These are phyloP conservation scores for Atethmia centrago DNA, from an alignment of 2,888 invertebrate species.

Conservation along the genomic window DNA sequence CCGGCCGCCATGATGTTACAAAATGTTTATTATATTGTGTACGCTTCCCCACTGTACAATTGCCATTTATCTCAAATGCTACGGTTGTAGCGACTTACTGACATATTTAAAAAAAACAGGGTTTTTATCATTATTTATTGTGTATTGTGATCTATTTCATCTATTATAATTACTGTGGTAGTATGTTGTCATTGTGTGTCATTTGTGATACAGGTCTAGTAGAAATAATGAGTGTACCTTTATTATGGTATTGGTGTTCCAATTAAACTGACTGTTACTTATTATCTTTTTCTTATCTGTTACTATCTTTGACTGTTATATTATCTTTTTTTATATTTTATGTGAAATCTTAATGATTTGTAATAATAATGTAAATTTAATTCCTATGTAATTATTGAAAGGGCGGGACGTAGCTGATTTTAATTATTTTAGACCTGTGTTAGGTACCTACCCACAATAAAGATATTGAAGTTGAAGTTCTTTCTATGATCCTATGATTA, in stretches of 20 bases:
- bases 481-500: too few relatives aligned
- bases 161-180: not conserved
- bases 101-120: not conserved
- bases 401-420: too few relatives aligned
- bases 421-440: too few relatives aligned
- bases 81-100: not conserved
- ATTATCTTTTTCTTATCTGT: too few relatives aligned
- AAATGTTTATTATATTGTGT: constrained; percentile 35
- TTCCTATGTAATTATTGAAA: too few relatives aligned
- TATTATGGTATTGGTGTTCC: not conserved
- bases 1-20: constrained; percentile 41
- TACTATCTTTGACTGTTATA: too few relatives aligned
- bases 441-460: too few relatives aligned
- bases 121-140: not conserved
- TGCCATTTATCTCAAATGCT: not conserved
- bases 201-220: not conserved
- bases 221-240: not conserved
- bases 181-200: not conserved
- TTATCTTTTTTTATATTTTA: too few relatives aligned
- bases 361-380: too few relatives aligned
- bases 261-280: not conserved
- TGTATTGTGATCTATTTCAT: not conserved
- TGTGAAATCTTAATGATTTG: too few relatives aligned
- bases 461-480: too few relatives aligned
- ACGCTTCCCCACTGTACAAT: not conserved